Conservation (phyloP, 1,140 invertebrate genomes). For the Phortica variegata region DNA sequence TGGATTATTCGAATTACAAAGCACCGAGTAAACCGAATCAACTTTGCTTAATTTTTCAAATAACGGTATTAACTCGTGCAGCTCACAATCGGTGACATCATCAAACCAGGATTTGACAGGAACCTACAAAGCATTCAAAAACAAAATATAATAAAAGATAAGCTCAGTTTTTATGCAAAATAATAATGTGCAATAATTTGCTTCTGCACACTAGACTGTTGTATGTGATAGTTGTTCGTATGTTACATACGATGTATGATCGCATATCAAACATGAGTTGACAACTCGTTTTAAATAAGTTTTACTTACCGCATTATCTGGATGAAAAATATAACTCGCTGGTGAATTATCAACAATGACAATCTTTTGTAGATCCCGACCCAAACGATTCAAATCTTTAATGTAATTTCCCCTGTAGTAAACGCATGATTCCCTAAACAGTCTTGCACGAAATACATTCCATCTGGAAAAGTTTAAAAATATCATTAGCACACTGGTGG, state of each 20-base stretch:
- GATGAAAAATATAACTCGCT: slow-evolving; percentile 99
- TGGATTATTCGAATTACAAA: slow-evolving; percentile 83
- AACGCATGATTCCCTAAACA: slow-evolving; percentile 99
- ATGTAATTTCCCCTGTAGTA: slow-evolving; percentile 99
- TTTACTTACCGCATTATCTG: slow-evolving; percentile 95
- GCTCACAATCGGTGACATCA: slow-evolving; percentile 92
- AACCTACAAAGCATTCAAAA: slow-evolving; percentile 65
- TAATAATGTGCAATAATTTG: not conserved
- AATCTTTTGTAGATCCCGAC: slow-evolving; percentile 93
- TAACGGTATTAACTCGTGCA: slow-evolving; percentile 92
- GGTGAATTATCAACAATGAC: slow-evolving; percentile 99
- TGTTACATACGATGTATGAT: not conserved
- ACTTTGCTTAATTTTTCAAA: slow-evolving; percentile 93
- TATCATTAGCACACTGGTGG: not conserved
- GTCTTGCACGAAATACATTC: slow-evolving; percentile 92
- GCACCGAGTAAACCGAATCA: slow-evolving; percentile 89
- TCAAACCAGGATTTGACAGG: slow-evolving; percentile 98
- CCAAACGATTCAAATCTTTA: slow-evolving; percentile 97
- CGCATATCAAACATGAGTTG: not conserved
- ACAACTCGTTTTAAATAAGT: not conserved
- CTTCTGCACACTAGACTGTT: no score
- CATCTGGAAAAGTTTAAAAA: slow-evolving; percentile 65
- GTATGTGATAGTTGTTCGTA: not conserved
- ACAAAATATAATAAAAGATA: slow-evolving; percentile 24
- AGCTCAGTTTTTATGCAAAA: not conserved